Conservation (phyloP, 2,888 invertebrate genomes). For the Parelbella ahira region DNA sequence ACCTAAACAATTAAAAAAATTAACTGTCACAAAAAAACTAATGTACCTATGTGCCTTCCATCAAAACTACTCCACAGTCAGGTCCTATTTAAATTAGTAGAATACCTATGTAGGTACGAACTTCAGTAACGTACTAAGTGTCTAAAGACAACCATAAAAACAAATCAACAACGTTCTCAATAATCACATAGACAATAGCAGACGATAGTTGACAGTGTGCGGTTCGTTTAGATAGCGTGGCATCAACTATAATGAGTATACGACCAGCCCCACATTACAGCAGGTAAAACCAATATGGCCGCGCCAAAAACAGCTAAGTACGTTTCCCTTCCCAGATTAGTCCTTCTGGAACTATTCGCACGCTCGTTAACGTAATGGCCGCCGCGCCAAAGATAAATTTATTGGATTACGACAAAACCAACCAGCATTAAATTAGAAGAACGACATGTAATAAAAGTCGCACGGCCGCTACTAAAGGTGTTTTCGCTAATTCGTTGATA, state of each 20-base stretch:
- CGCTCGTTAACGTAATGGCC: constrained; percentile 67
- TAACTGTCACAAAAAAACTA: no score
- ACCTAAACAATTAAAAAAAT: no score
- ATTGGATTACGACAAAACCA: constrained; percentile 53
- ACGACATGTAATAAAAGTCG: constrained; percentile 42
- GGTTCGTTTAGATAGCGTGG: constrained; percentile 10
- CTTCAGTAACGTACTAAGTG: no score
- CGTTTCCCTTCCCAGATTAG: constrained; percentile 37
- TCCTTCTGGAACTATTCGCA: constrained; percentile 60
- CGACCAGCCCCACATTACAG: constrained; percentile 7
- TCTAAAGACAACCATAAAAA: no score
- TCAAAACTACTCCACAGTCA: no score
- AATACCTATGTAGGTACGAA: no score
- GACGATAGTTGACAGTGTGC: no score
- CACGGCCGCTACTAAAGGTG: constrained; percentile 23
- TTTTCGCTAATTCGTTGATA: constrained; percentile 34
- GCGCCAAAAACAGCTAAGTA: constrained; percentile 24
- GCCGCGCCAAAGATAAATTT: constrained; percentile 58
- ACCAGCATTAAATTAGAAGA: constrained; percentile 48
- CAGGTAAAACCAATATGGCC: constrained; percentile 21
- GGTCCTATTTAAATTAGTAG: no score
- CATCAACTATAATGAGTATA: constrained; percentile 23
- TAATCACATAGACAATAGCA: constrained; percentile 13
- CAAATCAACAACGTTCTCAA: constrained; percentile 18
- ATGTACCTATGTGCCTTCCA: no score